Conservation (phyloP, 1,140 invertebrate genomes). For the Danaus plexippus region DNA sequence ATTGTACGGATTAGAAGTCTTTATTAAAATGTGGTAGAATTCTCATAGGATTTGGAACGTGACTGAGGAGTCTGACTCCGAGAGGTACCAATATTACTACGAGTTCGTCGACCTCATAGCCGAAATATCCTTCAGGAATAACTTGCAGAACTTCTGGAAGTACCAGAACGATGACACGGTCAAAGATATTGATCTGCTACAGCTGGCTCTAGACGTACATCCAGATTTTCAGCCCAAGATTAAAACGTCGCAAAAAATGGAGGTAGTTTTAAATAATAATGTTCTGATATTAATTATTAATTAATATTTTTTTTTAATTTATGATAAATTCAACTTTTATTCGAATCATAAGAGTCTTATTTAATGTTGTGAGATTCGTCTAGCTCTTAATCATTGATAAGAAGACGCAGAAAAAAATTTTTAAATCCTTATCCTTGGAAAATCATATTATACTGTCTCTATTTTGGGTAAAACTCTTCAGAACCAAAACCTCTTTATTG, state of each 20-base stretch:
- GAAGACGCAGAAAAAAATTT: too few species aligned
- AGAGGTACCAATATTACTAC: conserved; percentile 67
- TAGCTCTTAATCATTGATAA: too few species aligned
- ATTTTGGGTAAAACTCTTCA: too few species aligned
- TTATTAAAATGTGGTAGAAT: neutral
- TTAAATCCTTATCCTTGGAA: too few species aligned
- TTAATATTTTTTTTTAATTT: too few species aligned
- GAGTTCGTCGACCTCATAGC: conserved; percentile 69
- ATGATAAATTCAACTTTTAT: neutral
- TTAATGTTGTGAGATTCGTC: too few species aligned
- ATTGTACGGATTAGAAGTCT: too few species aligned
- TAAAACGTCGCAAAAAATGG: conserved; percentile 27
- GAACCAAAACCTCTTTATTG: too few species aligned
- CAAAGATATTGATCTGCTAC: conserved; percentile 60
- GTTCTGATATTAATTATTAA: too few species aligned
- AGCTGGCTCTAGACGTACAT: conserved; percentile 59
- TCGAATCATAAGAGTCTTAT: neutral
- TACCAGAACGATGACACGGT: conserved; percentile 67
- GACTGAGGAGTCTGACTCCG: conserved; percentile 41
- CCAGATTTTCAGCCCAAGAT: conserved; percentile 32
- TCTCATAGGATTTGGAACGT: conserved; percentile 55
- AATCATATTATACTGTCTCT: too few species aligned
- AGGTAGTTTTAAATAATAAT: conserved; percentile 4
- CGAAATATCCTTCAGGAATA: conserved; percentile 69
- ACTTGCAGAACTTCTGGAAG: conserved; percentile 69